Evolutionary conservation across 2,888 invertebrate genomes (phyloP).

Genomic region (Silvanus unidentatus): DNA sequence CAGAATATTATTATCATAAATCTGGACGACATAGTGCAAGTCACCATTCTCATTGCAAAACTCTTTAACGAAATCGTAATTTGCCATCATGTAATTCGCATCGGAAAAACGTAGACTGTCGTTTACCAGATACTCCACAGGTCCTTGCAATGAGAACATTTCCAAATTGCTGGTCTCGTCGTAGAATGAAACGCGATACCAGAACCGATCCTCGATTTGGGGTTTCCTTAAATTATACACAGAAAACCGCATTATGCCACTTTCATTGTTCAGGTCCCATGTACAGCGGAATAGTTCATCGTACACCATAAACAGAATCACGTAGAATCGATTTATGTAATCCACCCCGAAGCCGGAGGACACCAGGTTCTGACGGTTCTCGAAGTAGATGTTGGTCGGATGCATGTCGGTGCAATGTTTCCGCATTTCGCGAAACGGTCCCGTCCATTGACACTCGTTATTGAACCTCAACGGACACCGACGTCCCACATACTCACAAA

Average conservation of each 20-base stretch:
- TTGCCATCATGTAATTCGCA: conserved; percentile 6
- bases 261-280: conserved; percentile 22
- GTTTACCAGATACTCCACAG: conserved; percentile 9
- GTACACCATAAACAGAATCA: conserved; percentile 18
- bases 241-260: conserved; percentile 25
- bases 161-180: conserved; percentile 4
- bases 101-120: conserved; percentile 9
- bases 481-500: conserved; percentile 17
- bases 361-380: conserved; percentile 17
- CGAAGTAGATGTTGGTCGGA: conserved; percentile 20
- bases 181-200: conserved; percentile 10
- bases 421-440: conserved; percentile 16
- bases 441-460: conserved; percentile 22
- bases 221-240: conserved; percentile 18
- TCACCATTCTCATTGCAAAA: conserved; percentile 13
- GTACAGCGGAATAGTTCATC: conserved; percentile 25
- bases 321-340: conserved; percentile 9
- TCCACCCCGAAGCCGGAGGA: conserved; percentile 14
- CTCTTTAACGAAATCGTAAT: conserved; percentile 10
- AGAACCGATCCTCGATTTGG: neutral
- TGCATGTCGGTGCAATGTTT: conserved; percentile 23
- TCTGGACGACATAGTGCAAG: conserved; percentile 10
- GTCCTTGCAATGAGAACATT: conserved; percentile 6
- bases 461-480: conserved; percentile 20
- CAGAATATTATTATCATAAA: conserved; percentile 5